Conservation (phyloP, 1,140 invertebrate species). For the Trigoniulus corallinus region DNA sequence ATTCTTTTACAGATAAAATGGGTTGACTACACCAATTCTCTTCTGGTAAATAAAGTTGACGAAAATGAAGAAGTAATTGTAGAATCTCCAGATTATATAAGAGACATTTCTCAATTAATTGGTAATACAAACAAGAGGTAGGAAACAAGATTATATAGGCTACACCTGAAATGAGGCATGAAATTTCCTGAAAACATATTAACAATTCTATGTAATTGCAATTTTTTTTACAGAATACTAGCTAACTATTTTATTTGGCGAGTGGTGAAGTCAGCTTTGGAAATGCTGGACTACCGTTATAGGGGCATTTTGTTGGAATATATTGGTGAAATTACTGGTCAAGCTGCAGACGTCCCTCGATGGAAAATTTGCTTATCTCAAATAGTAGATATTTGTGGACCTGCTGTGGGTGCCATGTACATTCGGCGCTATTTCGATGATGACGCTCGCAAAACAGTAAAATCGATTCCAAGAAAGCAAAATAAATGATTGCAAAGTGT, state of each 20-base stretch:
- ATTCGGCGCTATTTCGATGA: conserved; percentile 16
- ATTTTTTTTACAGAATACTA: conserved; percentile 18
- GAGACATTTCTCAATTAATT: conserved; percentile 19
- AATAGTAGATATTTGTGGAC: conserved; percentile 40
- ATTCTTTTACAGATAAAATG: no score
- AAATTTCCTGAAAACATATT: no score
- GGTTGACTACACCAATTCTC: no score
- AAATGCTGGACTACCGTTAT: conserved; percentile 43
- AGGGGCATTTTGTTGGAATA: conserved; percentile 52
- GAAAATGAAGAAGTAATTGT: conserved; percentile 27
- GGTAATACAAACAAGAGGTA: conserved; percentile 16
- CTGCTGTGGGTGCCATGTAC: conserved; percentile 18
- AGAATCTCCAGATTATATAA: conserved; percentile 25
- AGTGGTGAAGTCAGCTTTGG: not conserved
- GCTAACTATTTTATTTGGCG: conserved; percentile 32
- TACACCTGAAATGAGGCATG: no score
- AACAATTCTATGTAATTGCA: conserved; percentile 15
- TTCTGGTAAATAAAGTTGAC: no score
- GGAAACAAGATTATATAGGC: no score
- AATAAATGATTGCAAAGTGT: not conserved
- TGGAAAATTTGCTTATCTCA: conserved; percentile 72
- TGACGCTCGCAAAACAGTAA: conserved; percentile 13
- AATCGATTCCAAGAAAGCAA: conserved; percentile 9
- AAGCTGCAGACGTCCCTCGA: conserved; percentile 49
- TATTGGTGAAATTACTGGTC: conserved; percentile 52